Percentiles rank a stretch among this genome's conserved stretches.
Evolutionary conservation across 2,888 invertebrate species (phyloP).

Genomic region (Netelia virgata): DNA sequence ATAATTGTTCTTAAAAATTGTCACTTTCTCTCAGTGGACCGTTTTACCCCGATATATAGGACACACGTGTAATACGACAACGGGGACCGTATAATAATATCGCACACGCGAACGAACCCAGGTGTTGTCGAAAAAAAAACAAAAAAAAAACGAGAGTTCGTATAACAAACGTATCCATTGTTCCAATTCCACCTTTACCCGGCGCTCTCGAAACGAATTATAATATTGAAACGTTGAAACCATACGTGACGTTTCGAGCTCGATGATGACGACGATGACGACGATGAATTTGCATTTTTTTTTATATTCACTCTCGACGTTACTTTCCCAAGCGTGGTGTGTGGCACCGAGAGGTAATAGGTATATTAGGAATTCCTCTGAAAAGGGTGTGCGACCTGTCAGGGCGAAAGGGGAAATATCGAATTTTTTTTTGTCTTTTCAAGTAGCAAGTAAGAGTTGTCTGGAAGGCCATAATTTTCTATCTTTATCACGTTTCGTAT

Average conservation of each 20-base stretch:
- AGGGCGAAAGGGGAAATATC: slow-evolving; percentile 18
- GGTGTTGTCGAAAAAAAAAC: slow-evolving; percentile 55
- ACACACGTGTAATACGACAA: slow-evolving; percentile 15
- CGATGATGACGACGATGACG: slow-evolving; percentile 39
- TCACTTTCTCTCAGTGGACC: too few relatives aligned
- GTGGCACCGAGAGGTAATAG: slow-evolving; percentile 31
- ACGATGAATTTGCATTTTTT: slow-evolving; percentile 57
- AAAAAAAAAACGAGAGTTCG: slow-evolving; percentile 4
- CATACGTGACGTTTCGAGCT: slow-evolving; percentile 45
- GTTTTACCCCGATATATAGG: background rate
- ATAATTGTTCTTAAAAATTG: too few relatives aligned
- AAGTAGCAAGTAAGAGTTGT: slow-evolving; percentile 39
- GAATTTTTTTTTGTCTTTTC: background rate
- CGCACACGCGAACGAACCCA: slow-evolving; percentile 65
- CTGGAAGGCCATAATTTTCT: slow-evolving; percentile 50
- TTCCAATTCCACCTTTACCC: slow-evolving; percentile 27
- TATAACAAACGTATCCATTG: slow-evolving; percentile 54
- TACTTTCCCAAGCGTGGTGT: slow-evolving; percentile 48
- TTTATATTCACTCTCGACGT: background rate
- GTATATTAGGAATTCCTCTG: slow-evolving; percentile 54
- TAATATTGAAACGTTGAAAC: slow-evolving; percentile 59
- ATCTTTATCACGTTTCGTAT: slow-evolving; percentile 9
- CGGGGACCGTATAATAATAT: slow-evolving; percentile 55
- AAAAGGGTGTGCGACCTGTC: slow-evolving; percentile 33
- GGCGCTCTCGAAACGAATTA: slow-evolving; percentile 34